These are phyloP conservation scores for Deilephila elpenor DNA, from an alignment of 2,888 invertebrate species.

Conservation along the genomic window DNA sequence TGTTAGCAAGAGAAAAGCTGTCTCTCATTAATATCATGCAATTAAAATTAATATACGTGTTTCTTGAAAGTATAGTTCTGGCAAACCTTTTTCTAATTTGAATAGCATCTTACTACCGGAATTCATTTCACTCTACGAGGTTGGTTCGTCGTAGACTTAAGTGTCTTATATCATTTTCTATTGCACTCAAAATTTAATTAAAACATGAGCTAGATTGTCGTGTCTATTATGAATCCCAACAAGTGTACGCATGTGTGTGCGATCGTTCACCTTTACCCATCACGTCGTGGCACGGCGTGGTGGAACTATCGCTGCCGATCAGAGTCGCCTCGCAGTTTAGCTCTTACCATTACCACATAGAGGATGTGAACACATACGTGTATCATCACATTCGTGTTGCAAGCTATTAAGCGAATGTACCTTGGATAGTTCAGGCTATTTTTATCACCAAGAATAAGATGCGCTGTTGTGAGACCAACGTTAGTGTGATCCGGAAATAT, in stretches of 20 bases:
- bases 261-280: conserved; percentile 15
- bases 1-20: no score
- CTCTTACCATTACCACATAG: conserved; percentile 11
- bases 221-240: conserved; percentile 1
- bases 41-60: no score
- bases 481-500: background rate
- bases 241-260: conserved; percentile 7
- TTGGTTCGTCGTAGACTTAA: no score
- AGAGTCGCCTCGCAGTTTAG: conserved; percentile 7
- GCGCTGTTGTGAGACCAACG: background rate
- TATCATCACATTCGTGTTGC: conserved; percentile 10
- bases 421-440: conserved; percentile 15
- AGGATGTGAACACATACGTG: conserved; percentile 21
- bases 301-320: conserved; percentile 24
- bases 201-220: background rate
- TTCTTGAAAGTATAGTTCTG: no score
- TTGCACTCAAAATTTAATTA: no score
- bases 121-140: no score
- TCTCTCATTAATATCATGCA: no score
- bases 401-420: conserved; percentile 16
- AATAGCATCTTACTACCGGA: no score
- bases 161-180: no score
- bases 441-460: background rate
- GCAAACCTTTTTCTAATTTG: no score
- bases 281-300: background rate